phyloP scores from a whole-genome alignment of 2,113 vertebrate species.

The Todiramphus chloris region DNA sequence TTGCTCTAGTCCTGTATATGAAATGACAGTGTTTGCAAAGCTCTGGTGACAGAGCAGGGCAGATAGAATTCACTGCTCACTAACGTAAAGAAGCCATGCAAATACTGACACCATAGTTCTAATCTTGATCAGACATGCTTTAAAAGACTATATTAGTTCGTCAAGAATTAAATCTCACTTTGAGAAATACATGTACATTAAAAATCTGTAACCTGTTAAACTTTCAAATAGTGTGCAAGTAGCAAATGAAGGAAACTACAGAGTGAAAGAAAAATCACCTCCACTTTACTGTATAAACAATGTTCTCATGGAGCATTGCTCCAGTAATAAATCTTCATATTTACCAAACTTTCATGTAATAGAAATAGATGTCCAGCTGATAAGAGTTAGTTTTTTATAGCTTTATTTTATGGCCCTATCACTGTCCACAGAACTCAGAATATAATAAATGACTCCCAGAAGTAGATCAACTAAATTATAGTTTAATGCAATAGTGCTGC shows the following conservation, averaged over 20 bases:
- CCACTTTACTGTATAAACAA: background rate
- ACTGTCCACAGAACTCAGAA: background rate
- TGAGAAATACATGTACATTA: background rate
- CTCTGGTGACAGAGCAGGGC: background rate
- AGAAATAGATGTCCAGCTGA: constrained; percentile 19
- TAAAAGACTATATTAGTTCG: background rate
- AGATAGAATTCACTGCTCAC: background rate
- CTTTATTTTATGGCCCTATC: constrained; percentile 14
- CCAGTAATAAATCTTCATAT: constrained; percentile 18
- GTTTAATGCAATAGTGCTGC: constrained; percentile 13
- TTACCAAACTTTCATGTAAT: background rate
- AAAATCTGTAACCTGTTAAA: background rate
- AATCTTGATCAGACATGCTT: background rate
- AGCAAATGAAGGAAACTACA: background rate
- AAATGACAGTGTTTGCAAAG: background rate
- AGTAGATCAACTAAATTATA: constrained; percentile 39
- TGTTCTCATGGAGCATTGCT: background rate
- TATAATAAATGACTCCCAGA: constrained; percentile 25
- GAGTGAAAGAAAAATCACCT: constrained; percentile 29
- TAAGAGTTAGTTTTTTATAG: constrained; percentile 4
- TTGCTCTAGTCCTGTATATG: background rate
- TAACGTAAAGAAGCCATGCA: background rate
- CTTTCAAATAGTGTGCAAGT: background rate
- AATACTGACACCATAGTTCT: background rate
- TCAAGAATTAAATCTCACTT: background rate